phyloP scores from a whole-genome alignment of 2,797 vertebrate species.

The Vipera latastei region DNA sequence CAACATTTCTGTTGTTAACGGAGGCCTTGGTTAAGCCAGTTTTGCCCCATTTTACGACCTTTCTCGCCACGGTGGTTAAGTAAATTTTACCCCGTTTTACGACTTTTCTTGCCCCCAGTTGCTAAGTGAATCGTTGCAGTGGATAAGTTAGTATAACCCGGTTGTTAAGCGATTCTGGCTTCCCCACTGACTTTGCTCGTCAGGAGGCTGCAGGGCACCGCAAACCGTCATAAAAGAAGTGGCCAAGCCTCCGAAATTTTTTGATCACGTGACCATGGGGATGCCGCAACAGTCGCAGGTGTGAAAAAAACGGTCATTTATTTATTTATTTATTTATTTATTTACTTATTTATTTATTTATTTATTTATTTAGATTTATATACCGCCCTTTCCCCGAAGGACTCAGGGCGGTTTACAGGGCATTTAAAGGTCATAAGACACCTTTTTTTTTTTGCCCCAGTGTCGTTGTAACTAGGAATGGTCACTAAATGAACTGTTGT shows the following conservation, averaged over 20 bases:
- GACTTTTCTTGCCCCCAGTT: neutral
- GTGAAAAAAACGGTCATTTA: too few species aligned
- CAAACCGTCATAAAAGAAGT: neutral
- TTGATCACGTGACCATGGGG: neutral
- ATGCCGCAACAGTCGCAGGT: rapidly evolving
- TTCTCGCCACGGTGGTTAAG: neutral
- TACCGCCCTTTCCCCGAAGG: too few species aligned
- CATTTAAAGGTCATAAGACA: too few species aligned
- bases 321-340: too few species aligned
- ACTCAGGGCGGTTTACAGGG: too few species aligned
- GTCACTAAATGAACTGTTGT: neutral
- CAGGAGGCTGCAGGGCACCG: neutral
- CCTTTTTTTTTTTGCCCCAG: neutral
- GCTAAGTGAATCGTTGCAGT: neutral
- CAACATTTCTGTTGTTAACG: neutral
- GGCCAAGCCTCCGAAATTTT: neutral
- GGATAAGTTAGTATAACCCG: neutral
- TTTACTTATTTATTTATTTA: too few species aligned
- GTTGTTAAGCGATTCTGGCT: neutral
- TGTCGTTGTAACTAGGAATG: neutral
- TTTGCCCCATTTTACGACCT: neutral
- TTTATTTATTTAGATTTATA: too few species aligned
- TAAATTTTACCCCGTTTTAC: neutral
- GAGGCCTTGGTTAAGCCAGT: neutral
- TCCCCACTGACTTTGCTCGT: neutral